phyloP scores from a whole-genome alignment of 1,140 invertebrate genomes.

The Polypedilum vanderplanki region DNA sequence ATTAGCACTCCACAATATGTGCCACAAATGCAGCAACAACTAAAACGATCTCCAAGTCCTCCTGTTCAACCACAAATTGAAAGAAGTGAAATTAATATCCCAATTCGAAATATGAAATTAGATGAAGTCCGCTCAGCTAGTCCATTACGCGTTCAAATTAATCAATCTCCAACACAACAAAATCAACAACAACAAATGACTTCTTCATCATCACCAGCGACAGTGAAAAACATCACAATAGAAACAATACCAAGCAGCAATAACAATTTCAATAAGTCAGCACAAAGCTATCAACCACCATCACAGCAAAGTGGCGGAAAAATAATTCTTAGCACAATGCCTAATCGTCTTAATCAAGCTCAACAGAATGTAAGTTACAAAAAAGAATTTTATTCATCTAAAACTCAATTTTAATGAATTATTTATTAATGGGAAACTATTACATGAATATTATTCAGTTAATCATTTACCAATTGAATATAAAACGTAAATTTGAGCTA shows the following conservation, averaged over 20 bases:
- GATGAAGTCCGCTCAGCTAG: neutral
- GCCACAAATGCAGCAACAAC: neutral
- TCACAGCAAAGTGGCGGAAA: slow-evolving; percentile 33
- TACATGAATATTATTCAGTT: too few relatives aligned
- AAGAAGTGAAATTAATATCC: neutral
- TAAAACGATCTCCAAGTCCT: slow-evolving; percentile 22
- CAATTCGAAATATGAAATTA: slow-evolving; percentile 16
- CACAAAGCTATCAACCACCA: slow-evolving; percentile 31
- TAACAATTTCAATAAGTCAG: slow-evolving; percentile 32
- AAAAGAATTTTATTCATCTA: too few relatives aligned
- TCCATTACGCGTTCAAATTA: neutral
- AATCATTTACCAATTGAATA: too few relatives aligned
- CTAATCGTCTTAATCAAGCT: slow-evolving; percentile 36
- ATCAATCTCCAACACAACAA: slow-evolving; percentile 34
- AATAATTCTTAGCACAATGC: slow-evolving; percentile 31
- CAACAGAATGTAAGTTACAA: slow-evolving; percentile 36
- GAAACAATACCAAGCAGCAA: slow-evolving; percentile 34
- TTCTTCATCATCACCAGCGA: slow-evolving; percentile 43
- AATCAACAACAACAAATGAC: slow-evolving; percentile 42
- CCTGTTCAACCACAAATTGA: neutral
- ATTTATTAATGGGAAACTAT: too few relatives aligned
- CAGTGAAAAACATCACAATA: slow-evolving; percentile 39
- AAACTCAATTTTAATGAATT: too few relatives aligned
- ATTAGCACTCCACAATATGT: slow-evolving; percentile 33
- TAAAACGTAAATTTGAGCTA: neutral